Conservation (phyloP, 2,797 vertebrate genomes). For the Gallinago solitaria region DNA sequence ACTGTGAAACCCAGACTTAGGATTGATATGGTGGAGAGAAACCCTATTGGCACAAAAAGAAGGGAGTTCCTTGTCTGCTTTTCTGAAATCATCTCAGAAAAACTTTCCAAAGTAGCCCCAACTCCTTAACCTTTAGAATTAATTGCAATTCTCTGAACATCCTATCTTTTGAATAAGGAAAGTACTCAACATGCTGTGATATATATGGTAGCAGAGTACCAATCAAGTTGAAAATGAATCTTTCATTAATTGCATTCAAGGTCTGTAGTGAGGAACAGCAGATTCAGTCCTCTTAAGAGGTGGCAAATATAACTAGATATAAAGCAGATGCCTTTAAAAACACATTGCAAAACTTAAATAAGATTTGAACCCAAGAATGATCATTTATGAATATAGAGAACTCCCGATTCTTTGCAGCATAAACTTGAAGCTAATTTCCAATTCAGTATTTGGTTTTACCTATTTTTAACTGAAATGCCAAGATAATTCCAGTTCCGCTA, state of each 20-base stretch:
- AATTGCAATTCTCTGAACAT: neutral
- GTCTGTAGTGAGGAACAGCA: neutral
- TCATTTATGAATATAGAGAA: neutral
- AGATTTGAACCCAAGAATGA: neutral
- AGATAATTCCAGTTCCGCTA: constrained; percentile 63
- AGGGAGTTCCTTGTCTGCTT: neutral
- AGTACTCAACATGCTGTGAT: neutral
- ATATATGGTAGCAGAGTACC: neutral
- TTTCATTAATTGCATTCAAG: neutral
- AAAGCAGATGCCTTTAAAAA: neutral
- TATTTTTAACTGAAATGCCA: constrained; percentile 68
- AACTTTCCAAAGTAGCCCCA: neutral
- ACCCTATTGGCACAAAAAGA: neutral
- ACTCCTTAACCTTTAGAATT: neutral
- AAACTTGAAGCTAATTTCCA: constrained; percentile 46
- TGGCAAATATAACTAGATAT: neutral
- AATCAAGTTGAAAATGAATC: neutral
- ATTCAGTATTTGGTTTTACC: constrained; percentile 33
- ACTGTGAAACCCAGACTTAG: neutral
- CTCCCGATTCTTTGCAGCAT: constrained; percentile 1
- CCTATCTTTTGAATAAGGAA: neutral
- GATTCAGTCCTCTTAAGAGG: neutral
- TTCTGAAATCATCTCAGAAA: neutral
- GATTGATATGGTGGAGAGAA: neutral
- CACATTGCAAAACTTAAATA: neutral